A percentile compares a stretch with the other conserved stretches of the same genome.
Evolutionary conservation across 2,113 vertebrate species (phyloP).

Genomic region (Gambusia affinis): DNA sequence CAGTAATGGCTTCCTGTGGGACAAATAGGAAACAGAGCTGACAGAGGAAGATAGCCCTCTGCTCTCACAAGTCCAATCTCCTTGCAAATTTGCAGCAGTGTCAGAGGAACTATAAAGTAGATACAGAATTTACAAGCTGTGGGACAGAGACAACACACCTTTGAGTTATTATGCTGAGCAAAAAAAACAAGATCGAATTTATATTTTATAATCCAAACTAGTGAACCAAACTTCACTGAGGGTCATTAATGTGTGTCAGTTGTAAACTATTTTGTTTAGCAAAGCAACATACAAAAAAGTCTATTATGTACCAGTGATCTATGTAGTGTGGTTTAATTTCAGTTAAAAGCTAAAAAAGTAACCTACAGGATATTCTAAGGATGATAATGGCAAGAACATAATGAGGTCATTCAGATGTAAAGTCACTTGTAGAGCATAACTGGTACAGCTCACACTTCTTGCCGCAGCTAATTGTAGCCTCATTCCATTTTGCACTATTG

Average conservation of each 20-base stretch:
- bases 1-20: conserved; percentile 69
- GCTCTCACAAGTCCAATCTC: conserved; percentile 52
- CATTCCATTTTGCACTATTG: no score
- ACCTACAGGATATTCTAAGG: background rate
- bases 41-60: conserved; percentile 39
- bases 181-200: conserved; percentile 29
- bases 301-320: background rate
- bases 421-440: background rate
- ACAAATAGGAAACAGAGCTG: conserved; percentile 52
- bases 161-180: conserved; percentile 48
- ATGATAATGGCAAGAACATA: background rate
- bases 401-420: conserved; percentile 12
- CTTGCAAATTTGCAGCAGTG: conserved; percentile 63
- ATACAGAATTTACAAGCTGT: conserved; percentile 63
- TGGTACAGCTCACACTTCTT: conserved; percentile 21
- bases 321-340: background rate
- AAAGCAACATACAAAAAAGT: conserved; percentile 2
- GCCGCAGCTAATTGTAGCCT: no score
- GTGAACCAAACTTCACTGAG: background rate
- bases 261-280: conserved; percentile 31
- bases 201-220: conserved; percentile 26
- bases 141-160: conserved; percentile 32
- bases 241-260: conserved; percentile 19
- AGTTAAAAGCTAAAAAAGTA: background rate
- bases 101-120: conserved; percentile 61